These are phyloP conservation scores for Rhopilema esculentum DNA, from an alignment of 30 jellyfish, hydroid and myxozoan species.

Conservation along the genomic window DNA sequence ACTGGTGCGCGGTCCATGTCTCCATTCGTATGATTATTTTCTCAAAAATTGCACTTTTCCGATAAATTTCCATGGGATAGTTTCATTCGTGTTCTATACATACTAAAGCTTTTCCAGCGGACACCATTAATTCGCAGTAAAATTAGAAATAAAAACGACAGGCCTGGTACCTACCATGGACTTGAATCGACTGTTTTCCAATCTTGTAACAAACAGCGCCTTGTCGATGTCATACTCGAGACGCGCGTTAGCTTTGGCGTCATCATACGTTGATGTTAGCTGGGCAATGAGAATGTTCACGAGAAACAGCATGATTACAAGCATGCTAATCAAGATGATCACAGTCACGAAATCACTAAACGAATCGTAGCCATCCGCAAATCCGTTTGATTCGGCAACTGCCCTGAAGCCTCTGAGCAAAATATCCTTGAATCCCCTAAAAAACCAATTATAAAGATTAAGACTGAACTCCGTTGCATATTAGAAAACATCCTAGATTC, in stretches of 20 bases:
- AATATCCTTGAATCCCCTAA: conserved; percentile 63
- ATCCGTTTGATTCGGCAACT: conserved; percentile 61
- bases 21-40: too few relatives aligned
- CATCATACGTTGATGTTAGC: conserved; percentile 48
- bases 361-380: conserved; percentile 73
- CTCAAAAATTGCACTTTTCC: too few relatives aligned
- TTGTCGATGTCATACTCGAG: conserved; percentile 64
- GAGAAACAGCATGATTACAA: conserved; percentile 65
- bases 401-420: conserved; percentile 73
- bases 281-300: conserved; percentile 74
- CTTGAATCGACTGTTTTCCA: conserved; percentile 72
- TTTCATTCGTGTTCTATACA: neutral
- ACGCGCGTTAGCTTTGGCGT: conserved; percentile 32
- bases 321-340: conserved; percentile 47
- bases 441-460: neutral
- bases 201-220: conserved; percentile 45
- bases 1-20: too few relatives aligned
- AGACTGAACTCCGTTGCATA: too few relatives aligned
- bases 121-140: neutral
- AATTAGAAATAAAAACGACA: neutral
- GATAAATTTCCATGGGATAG: too few relatives aligned
- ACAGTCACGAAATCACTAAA: conserved; percentile 58
- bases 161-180: conserved; percentile 21
- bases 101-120: neutral
- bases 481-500: too few relatives aligned